Evolutionary conservation across 2,113 vertebrate species (phyloP), one percentile per base, ranked within the genome.

Genomic region (Sterna hirundo): DNA sequence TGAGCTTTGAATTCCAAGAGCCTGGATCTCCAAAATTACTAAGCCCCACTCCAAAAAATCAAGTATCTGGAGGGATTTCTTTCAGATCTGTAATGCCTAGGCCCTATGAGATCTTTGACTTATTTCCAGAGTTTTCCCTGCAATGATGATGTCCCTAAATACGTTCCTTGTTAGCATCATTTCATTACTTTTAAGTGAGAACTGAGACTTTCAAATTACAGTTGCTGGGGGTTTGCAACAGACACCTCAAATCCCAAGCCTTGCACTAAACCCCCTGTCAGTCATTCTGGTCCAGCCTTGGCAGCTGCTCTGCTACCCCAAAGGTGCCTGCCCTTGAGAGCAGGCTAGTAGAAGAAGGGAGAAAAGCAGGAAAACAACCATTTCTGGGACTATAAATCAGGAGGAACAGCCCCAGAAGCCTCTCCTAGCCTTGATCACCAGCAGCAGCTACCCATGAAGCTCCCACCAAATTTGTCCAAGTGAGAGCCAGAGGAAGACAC

Each of bases 121-220:
- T 61, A 20, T 68, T 96, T 96, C 47, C 83, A 78, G 75, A 65
- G 13, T 78, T 88, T 92, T 88, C 69, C 44, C 44, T 65, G n/a
- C 65, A 78, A 60, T 47, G 15, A 89, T 52, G 47, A 60, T 13
- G 29, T 76, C 64, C 49, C 26, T 75, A 91, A 91, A 91, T 26
- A 68, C 42, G 65, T 52, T 93, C 70, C 52, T 89, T 81, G 65
- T 84, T 84, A 94, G 72, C 57, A 93, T 77, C 7, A 76, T 82
- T 91, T 60, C 46, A 79, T 82, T 85, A 75, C 80, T 93, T 96
- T 78, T 71, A 95, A 87, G 47, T 55, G 82, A 95, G 78, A 86
- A 87, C 52, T 13, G 62, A 79, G 78, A 85, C 40, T 91, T 94
- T 68, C 80, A 94, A 94, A n/a, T 86, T 92, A 80, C 61, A 72